A percentile compares a stretch with the other conserved stretches of the same genome.
Evolutionary conservation across 2,797 vertebrate genomes (phyloP).

Genomic region (Clarias pachynema): DNA sequence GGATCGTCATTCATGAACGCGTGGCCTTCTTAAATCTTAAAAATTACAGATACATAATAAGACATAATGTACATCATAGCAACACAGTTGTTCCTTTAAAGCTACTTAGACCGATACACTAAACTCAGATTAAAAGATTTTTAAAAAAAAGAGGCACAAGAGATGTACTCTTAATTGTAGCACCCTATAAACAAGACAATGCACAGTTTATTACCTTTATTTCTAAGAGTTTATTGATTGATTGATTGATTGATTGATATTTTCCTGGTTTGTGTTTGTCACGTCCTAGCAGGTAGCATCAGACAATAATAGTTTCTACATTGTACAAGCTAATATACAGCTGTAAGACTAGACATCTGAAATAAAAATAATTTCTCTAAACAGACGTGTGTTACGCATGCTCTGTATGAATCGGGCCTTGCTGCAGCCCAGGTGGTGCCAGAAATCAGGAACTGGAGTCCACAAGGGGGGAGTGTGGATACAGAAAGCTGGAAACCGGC

Average conservation of each 20-base stretch:
- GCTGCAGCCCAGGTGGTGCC: not conserved
- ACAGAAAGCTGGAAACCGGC: slow-evolving; percentile 41
- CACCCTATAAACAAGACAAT: not conserved
- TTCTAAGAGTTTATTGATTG: not conserved
- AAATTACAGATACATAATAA: not conserved
- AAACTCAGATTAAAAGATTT: not conserved
- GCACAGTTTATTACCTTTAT: not conserved
- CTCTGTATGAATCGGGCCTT: not conserved
- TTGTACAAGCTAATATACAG: not conserved
- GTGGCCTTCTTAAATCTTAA: too few relatives aligned
- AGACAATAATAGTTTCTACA: not conserved
- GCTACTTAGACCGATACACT: not conserved
- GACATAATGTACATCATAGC: not conserved
- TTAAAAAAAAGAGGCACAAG: not conserved
- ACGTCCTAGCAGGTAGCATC: not conserved
- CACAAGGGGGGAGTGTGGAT: slow-evolving; percentile 68
- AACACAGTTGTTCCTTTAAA: not conserved
- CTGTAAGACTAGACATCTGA: not conserved
- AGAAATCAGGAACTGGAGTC: not conserved
- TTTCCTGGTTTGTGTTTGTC: not conserved
- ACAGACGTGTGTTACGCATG: not conserved
- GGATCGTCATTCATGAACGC: too few relatives aligned
- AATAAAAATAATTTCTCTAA: not conserved
- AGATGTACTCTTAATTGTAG: not conserved
- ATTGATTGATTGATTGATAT: not conserved